Base-by-base conservation (phyloP, 2,888 invertebrate genomes). In the Caradrina clavipalpis region DNA sequence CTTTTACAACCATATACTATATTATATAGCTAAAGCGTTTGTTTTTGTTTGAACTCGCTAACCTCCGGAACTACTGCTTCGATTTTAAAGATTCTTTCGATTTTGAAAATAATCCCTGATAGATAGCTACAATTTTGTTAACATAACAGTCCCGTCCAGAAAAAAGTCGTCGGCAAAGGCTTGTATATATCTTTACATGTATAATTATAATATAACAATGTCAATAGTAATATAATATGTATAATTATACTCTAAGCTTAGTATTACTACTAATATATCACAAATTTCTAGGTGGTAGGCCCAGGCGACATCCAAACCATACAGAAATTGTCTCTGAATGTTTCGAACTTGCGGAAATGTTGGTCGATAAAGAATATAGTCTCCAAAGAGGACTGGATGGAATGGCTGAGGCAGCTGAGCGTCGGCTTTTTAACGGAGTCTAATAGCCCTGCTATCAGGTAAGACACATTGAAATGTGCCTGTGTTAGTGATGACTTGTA, bases 321-420 rank as follows among this genome's bases (percentile, higher is more conserved):
- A 62, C 98, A 98, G 87, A 97, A 98, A 88, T 93, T 99, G 55
- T 97, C 98, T 78, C 97, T 99, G 2, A 98, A 98, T 21, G 97
- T 98, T 8, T 96, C 97, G 10, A 98, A 98, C 90, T 95, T 99
- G 47, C 98, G 98, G 83, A 97, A 98, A 89, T 98, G 98, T 6
- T 99, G 99, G 98, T 97, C 98, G 8, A 98, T 98, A 0, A 97
- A 97, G 13, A 97, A 98, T 61, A 96, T 99, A 56, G 98, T 99
- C 0, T 99, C 99, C 1, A 99, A 99, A 93, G 99, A 99, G 80
- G 99, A 99, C 91, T 99, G 99, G 99, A 95, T 99, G 60, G 99
- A 99, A 91, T 99, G 99, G 99, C 93, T 99, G 66, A 97, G 98
- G 63, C 97, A 99, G 67, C 95, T 99, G 35, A 98, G 99, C 70